A percentile compares a stretch with the other conserved stretches of the same genome.
Conservation (phyloP, 2,797 vertebrate species). For the Gambelia wislizenii region DNA sequence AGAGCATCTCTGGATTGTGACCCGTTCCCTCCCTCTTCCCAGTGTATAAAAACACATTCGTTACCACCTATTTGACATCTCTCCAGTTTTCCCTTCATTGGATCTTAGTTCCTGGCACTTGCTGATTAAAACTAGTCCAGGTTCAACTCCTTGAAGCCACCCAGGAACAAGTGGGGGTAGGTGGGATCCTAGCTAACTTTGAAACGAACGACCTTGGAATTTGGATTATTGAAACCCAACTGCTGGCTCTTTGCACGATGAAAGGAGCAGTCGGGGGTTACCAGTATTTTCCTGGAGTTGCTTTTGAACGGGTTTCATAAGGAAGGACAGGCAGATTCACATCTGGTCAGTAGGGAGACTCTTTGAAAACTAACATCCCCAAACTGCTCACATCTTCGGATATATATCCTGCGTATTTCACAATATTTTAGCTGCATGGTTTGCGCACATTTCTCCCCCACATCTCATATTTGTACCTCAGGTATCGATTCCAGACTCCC, state of each 20-base stretch:
- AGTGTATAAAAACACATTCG: not conserved
- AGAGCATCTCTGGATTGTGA: not conserved
- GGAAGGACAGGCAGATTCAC: no score
- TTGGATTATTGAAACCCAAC: not conserved
- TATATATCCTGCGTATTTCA: not conserved
- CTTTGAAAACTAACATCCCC: not conserved
- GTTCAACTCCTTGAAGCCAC: not conserved
- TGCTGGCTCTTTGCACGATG: not conserved
- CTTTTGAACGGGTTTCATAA: not conserved
- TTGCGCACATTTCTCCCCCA: no score
- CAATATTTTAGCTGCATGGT: not conserved
- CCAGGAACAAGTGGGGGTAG: no score
- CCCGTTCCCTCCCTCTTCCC: not conserved
- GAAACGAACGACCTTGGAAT: not conserved
- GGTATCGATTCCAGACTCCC: not conserved
- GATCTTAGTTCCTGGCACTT: not conserved
- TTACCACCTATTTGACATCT: no score
- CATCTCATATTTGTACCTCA: not conserved
- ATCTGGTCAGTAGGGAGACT: not conserved
- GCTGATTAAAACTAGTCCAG: not conserved
- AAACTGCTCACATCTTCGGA: not conserved
- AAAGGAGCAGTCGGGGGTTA: not conserved
- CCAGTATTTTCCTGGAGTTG: not conserved
- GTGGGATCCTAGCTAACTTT: not conserved
- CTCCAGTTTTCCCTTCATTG: not conserved